Base-by-base conservation (phyloP, 2,113 vertebrate species). In the Heterochromis multidens region DNA sequence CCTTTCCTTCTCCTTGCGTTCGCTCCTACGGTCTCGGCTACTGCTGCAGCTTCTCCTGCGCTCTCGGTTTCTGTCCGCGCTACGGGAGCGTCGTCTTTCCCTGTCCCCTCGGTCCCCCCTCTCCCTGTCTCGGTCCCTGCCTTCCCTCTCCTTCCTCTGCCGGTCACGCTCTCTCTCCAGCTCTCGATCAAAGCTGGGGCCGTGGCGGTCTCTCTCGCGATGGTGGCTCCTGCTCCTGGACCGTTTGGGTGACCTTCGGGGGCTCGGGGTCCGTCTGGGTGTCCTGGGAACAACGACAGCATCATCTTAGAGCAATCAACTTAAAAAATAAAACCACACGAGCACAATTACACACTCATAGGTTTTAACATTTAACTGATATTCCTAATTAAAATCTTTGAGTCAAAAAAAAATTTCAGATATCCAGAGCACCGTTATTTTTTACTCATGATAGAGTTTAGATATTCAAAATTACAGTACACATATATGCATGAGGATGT, bases 171-270 rank as follows among this genome's bases (percentile, higher is more conserved):
- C 99, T 92, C 98, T 96, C 91, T 99, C 98, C 88, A 99, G 95
- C 87, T 99, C 99, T 79, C 97, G 96, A 67, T 99, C 99, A 62
- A 99, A 99, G 92, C 97, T 99, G 88, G 97, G 97, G 16, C 97
- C 97, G 0, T 97, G 97, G 31, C 96, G 95, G 19, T 99, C 98
- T 60, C 94, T 95, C 81, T 99, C 98, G 2, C 96, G 96, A 92
- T 99, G 98, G 94, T 97, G 98, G 95, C 98, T 99, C 91, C 96
- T 96, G 95, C 98, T 99, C 91, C 99, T 97, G 6, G 98, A 99
- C 85, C 98, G 97, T 91, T 98, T 97, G 23, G 98, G 98, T 23
- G 99, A 99, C 70, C 96, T 96, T 65, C 96, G 93, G 70, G 99
- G 98, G 94, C 96, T 99, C 2, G 96, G 94, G 1, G 97, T 97